Base-by-base conservation (phyloP, 2,888 invertebrate species). In the Athalia cordata region DNA sequence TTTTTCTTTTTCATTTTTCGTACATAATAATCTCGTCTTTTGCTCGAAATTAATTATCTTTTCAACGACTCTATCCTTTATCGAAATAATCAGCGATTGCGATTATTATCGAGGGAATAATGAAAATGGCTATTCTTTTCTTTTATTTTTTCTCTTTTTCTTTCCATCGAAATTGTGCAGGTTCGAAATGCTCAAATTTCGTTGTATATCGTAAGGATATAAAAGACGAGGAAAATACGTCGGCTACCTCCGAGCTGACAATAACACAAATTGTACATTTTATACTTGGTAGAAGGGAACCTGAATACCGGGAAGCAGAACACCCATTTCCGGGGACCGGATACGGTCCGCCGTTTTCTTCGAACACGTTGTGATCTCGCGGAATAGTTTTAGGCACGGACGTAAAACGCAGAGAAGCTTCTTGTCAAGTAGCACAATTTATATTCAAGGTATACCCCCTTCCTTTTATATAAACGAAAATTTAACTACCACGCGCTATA, bases 261-360 rank as follows among this genome's bases (percentile, higher is more conserved):
- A 29, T 29, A 29, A 29, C 29, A 29, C 29, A 29, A 29, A 29
- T 29, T 29, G 29, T 29, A 29, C 29, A 29, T 29, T 55, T 50
- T 55, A 52, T 43, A 5, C 47, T 11, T n/a, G 68, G 50, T 9
- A 9, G 2, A 8, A 3, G 13, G 9, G 29, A 67, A 50, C 45
- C 45, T 47, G 49, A 5, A 5, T 9, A 6, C 49, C 9, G 29
- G 29, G 68, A 68, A 47, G 9, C 15, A 61, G 61, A 29, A 29
- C 29, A 29, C 11, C 11, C 15, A 55, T 68, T 55, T 68, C 68
- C 68, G 68, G 68, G 29, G 5, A 55, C 68, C 68, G 68, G 68
- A 68, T 68, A 68, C 11, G 29, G 6, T 43, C 43, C 49, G 3
- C 13, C n/a, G 52, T 68, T 43, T 68, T 55, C 68, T 52, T 55